Evolutionary conservation across 2,113 vertebrate species (phyloP), one percentile per base, ranked within the genome.

Genomic region (Clupea harengus): DNA sequence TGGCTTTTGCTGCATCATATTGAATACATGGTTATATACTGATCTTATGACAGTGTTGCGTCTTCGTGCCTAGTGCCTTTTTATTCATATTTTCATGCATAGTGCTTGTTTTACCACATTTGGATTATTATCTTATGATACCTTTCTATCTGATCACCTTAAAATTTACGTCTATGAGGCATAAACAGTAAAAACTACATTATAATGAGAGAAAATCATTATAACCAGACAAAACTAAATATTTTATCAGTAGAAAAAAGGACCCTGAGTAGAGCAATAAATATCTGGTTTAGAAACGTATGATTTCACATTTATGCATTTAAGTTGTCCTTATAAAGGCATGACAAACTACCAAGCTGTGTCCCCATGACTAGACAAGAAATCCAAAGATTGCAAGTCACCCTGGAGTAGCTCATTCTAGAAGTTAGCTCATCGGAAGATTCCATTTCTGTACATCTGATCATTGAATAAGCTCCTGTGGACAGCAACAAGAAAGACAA

Each of bases 381-480:
- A 39, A 78, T 78, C 72, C 72, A 78, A 78, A 78, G 28, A 78
- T 78, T 39, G 72, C 72, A 78, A 78, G 72, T 78, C 72, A 78
- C 72, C 72, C 72, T 39, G 72, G 72, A 78, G 49, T 39, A 54
- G 49, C 50, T 83, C 52, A 83, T 83, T 83, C 82, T 57, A 57
- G 39, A 57, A 57, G 28, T 60, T 72, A 78, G 72, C 28, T 78
- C 28, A 78, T 78, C 72, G 10, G 72, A 78, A 78, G 72, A 78
- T 78, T 15, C 64, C 32, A 32, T 0, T 80, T 90, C 67, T 22
- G 78, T 52, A 22, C 32, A n/a, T 13, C 28, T 67, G 83, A 85
- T 95, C 90, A 94, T 86, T 89, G 85, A 88, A 95, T 91, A 87
- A 95, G 93, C 87, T 95, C 94, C 94, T 95, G 90, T 78, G 72